Percentiles rank a stretch among this genome's conserved stretches.
Evolutionary conservation across 2,888 invertebrate genomes (phyloP).

Genomic region (Drosophila koepferae): DNA sequence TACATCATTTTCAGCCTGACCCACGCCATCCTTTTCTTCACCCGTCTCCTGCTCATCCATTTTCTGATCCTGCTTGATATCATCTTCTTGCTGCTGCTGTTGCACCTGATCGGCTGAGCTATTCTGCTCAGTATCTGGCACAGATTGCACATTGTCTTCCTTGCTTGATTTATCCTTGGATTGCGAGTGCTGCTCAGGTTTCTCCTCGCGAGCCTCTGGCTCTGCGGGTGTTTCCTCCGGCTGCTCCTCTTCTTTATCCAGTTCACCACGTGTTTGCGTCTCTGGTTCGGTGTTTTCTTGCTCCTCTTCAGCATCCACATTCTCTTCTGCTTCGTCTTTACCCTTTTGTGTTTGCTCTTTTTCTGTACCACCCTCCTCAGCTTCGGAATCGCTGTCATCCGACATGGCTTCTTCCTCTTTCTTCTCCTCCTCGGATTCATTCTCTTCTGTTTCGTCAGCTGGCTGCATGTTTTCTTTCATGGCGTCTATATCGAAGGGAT

Average conservation of each 20-base stretch:
- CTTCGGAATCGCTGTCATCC: slow-evolving; percentile 86
- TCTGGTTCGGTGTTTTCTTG: slow-evolving; percentile 84
- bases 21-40: slow-evolving; percentile 88
- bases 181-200: slow-evolving; percentile 82
- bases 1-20: slow-evolving; percentile 90
- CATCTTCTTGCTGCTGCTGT: slow-evolving; percentile 84
- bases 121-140: slow-evolving; percentile 81
- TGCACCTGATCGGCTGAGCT: slow-evolving; percentile 84
- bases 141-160: slow-evolving; percentile 84
- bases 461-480: slow-evolving; percentile 88
- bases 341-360: slow-evolving; percentile 76
- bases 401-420: slow-evolving; percentile 86
- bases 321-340: slow-evolving; percentile 83
- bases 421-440: slow-evolving; percentile 86
- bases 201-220: slow-evolving; percentile 83
- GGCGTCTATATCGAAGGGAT: slow-evolving; percentile 94
- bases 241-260: slow-evolving; percentile 65
- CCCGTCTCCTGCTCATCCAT: slow-evolving; percentile 86
- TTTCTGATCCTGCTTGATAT: slow-evolving; percentile 85
- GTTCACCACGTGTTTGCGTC: slow-evolving; percentile 85
- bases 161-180: slow-evolving; percentile 84
- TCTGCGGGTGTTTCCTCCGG: slow-evolving; percentile 88
- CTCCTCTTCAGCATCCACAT: slow-evolving; percentile 86
- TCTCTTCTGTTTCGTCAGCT: slow-evolving; percentile 79
- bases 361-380: slow-evolving; percentile 82